A percentile compares a stretch with the other conserved stretches of the same genome.
phyloP scores from a whole-genome alignment of 2,113 vertebrate genomes.

The Lonchura striata region DNA sequence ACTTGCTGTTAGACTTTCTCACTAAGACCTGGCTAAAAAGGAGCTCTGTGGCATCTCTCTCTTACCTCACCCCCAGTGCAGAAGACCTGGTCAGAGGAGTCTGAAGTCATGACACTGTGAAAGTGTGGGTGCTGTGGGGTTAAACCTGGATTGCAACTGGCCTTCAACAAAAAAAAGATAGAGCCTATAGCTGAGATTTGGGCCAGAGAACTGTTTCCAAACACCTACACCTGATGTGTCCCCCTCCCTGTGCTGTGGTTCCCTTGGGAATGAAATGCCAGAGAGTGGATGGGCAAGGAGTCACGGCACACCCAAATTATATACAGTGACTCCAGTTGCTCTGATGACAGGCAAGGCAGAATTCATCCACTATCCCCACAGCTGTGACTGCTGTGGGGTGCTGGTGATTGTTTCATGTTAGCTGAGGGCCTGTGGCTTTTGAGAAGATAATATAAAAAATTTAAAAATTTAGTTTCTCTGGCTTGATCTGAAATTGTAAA shows the following conservation, averaged over 20 bases:
- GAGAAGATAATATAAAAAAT: neutral
- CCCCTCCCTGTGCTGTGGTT: neutral
- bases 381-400: neutral
- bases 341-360: neutral
- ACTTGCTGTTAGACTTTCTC: neutral
- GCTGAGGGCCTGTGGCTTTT: neutral
- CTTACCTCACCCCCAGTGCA: neutral
- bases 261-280: neutral
- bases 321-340: neutral
- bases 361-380: accelerated
- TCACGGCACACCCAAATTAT: accelerated
- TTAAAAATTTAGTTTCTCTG: neutral
- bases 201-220: neutral
- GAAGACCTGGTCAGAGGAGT: neutral
- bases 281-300: neutral
- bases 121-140: neutral
- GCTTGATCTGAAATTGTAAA: neutral
- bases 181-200: neutral
- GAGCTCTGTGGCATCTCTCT: neutral
- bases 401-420: neutral
- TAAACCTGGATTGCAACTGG: neutral
- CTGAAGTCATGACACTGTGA: neutral
- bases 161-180: neutral
- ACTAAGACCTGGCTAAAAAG: neutral
- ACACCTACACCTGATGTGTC: neutral